phyloP scores from a whole-genome alignment of 2,113 vertebrate species.

The Chrysochloris asiatica region DNA sequence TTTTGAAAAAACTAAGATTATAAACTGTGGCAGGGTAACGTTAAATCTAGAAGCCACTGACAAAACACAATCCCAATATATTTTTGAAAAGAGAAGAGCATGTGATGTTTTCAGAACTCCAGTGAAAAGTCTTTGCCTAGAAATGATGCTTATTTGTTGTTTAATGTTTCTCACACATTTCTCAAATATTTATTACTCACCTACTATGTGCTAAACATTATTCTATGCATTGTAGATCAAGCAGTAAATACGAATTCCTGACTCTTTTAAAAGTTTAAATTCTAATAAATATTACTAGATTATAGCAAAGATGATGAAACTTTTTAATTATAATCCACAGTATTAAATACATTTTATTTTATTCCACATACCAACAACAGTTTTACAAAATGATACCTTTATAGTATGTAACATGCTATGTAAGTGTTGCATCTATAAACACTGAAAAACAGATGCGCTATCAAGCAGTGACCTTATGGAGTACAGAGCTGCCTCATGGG shows the following conservation, averaged over 20 bases:
- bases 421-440: no score
- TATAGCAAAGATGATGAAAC: neutral
- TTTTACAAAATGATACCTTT: neutral
- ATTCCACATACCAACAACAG: neutral
- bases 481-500: no score
- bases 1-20: constrained; percentile 21
- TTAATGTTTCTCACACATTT: neutral
- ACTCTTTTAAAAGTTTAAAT: neutral
- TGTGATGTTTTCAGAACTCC: neutral
- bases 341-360: neutral
- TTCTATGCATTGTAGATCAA: neutral
- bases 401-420: neutral
- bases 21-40: constrained; percentile 1
- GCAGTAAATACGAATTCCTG: neutral
- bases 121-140: neutral
- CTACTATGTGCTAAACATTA: neutral
- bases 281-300: neutral
- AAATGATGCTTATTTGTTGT: constrained; percentile 18
- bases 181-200: neutral
- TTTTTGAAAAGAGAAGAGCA: constrained; percentile 12
- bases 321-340: neutral
- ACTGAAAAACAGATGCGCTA: neutral
- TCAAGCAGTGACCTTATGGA: neutral
- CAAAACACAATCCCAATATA: constrained; percentile 5
- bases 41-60: neutral